These are phyloP conservation scores for Brenthis daphne DNA, from an alignment of 2,888 invertebrate genomes.

Conservation along the genomic window DNA sequence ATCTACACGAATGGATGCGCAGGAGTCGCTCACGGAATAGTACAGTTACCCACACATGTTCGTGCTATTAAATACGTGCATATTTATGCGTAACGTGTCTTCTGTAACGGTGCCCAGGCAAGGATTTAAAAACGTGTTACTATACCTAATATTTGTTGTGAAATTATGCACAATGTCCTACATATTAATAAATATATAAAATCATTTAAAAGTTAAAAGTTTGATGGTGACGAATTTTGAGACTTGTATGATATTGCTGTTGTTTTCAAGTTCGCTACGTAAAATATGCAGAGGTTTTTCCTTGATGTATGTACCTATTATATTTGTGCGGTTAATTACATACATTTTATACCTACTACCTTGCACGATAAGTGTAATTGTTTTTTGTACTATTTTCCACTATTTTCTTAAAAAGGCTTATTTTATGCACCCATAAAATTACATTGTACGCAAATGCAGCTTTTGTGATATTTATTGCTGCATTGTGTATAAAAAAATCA, in stretches of 20 bases:
- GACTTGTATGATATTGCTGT: too few species aligned
- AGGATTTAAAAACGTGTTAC: constrained; percentile 66
- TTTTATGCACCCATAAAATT: too few species aligned
- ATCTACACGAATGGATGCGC: constrained; percentile 47
- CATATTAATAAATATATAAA: constrained; percentile 7
- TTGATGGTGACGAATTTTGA: too few species aligned
- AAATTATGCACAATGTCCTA: constrained; percentile 18
- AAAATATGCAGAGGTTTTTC: background rate
- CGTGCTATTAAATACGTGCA: constrained; percentile 74
- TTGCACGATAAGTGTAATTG: background rate
- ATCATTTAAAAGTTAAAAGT: background rate
- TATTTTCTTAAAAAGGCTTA: too few species aligned
- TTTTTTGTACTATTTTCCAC: too few species aligned
- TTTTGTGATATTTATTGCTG: background rate
- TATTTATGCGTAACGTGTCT: constrained; percentile 78
- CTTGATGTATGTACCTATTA: background rate
- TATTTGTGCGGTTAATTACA: background rate
- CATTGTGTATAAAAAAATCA: background rate
- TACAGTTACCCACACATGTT: constrained; percentile 75
- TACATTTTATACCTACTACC: background rate
- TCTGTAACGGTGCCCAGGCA: constrained; percentile 67
- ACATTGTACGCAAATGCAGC: background rate
- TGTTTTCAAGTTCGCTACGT: background rate
- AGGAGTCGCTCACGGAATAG: constrained; percentile 56
- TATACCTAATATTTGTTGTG: constrained; percentile 24